phyloP scores from a whole-genome alignment of 1,140 invertebrate genomes.

The Caerostris extrusa region DNA sequence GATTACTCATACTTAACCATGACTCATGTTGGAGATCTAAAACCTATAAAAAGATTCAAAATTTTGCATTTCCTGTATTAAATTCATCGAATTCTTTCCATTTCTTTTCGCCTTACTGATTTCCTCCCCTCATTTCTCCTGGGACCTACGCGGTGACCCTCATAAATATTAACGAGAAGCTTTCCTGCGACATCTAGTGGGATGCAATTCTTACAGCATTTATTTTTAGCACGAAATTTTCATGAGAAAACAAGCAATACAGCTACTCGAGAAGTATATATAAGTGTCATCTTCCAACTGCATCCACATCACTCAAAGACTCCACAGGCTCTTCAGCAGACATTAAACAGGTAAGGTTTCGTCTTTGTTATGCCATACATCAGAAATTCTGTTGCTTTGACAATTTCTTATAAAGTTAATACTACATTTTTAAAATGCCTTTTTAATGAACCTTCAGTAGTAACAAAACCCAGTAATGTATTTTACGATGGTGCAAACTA shows the following conservation, averaged over 20 bases:
- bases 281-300: background rate
- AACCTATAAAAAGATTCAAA: background rate
- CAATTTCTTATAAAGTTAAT: too few species aligned
- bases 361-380: background rate
- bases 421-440: too few species aligned
- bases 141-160: background rate
- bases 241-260: background rate
- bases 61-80: background rate
- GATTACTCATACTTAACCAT: background rate
- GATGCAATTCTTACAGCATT: background rate
- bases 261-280: background rate
- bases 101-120: background rate
- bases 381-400: too few species aligned
- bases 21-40: background rate
- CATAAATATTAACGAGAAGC: background rate
- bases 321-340: background rate
- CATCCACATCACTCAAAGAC: background rate
- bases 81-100: background rate
- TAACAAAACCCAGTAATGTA: too few species aligned
- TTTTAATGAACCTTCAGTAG: too few species aligned
- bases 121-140: background rate
- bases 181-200: background rate
- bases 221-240: conserved; percentile 2
- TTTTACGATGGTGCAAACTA: too few species aligned
- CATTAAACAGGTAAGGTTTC: background rate